A percentile compares a stretch with the other conserved stretches of the same genome.
These are phyloP conservation scores for Drosophila pegasa DNA, from an alignment of 2,888 invertebrate species.

Conservation along the genomic window DNA sequence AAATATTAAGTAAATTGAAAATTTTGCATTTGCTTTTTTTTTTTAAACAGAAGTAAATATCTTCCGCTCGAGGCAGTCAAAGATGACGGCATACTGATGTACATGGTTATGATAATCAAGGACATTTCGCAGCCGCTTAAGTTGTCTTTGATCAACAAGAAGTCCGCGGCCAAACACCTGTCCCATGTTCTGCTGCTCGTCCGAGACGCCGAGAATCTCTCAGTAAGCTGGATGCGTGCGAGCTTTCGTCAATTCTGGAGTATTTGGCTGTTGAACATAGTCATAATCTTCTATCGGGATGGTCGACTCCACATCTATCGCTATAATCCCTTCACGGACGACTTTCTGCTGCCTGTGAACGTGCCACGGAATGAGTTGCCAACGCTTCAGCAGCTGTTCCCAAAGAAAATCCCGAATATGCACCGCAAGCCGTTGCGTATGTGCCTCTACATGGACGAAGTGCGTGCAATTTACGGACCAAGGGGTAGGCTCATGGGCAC, in stretches of 20 bases:
- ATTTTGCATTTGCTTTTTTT: not conserved
- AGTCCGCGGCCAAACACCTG: conserved; percentile 80
- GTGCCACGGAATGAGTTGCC: conserved; percentile 30
- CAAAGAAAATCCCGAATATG: conserved; percentile 79
- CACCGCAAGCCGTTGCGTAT: conserved; percentile 77
- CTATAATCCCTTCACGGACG: conserved; percentile 86
- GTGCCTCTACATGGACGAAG: conserved; percentile 83
- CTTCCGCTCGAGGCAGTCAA: conserved; percentile 63
- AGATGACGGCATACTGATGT: conserved; percentile 81
- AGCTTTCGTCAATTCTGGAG: conserved; percentile 86
- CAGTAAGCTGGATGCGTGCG: conserved; percentile 81
- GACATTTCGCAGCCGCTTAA: conserved; percentile 77
- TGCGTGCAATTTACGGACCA: conserved; percentile 79
- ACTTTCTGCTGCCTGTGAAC: conserved; percentile 82
- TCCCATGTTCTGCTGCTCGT: conserved; percentile 81
- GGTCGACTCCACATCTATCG: conserved; percentile 85
- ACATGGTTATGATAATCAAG: conserved; percentile 79
- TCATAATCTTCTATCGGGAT: conserved; percentile 75
- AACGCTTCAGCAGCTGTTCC: conserved; percentile 72
- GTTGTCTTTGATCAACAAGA: conserved; percentile 76
- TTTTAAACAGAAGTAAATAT: conserved; percentile 62
- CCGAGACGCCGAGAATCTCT: conserved; percentile 59
- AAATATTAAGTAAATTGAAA: not conserved
- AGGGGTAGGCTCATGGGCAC: conserved; percentile 82
- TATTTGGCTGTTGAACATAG: conserved; percentile 86